Base-by-base conservation (phyloP, 2,113 vertebrate species). In the Ranitomeya imitator region DNA sequence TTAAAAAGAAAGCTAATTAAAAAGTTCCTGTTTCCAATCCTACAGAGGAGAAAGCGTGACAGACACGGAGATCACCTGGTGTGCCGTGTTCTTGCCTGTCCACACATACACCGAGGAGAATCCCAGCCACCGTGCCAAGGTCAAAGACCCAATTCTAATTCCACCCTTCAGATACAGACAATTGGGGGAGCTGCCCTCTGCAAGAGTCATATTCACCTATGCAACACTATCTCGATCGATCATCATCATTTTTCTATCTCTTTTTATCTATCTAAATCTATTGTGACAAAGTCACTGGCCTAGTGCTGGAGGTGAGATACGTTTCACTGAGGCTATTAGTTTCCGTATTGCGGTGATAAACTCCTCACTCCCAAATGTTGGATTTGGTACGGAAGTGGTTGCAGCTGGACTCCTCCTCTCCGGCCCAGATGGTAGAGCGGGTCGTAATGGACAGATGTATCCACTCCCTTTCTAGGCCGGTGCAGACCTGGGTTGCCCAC, bases 1-100 rank as follows among this genome's bases (percentile, higher is more conserved):
- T 85, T 85, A 85, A 85, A 85, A 85, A 54, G 83, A 57, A 37
- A 85, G 52, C 83, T 71, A 85, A 85, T 85, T 85, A 85, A 55
- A 52, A 69, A 85, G 83, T 51, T 85, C 52, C 67, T n/a, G 14
- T 12, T 15, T 73, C 65, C 45, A 73, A 69, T 65, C 61, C 57
- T 61, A 26, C 8, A 26, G 79, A 61, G 79, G 16, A 37, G 15
- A 14, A 23, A 23, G 79, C 51, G 26, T 21, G 57, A 61, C 23
- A 81, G 52, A 31, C 26, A 4, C 57, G 63, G 57, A 61, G 9
- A 61, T 61, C 26, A 59, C 57, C 79, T 37, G 79, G 31, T 52
- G 45, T 12, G 73, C 18, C 0, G 6, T 3, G 13, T 21, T 18
- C 11, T 76, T 1, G 51, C 45, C 45, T 19, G 37, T 3, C 37